Base-by-base conservation (phyloP, 2,113 vertebrate genomes). In the Neotragus pygmaeus region DNA sequence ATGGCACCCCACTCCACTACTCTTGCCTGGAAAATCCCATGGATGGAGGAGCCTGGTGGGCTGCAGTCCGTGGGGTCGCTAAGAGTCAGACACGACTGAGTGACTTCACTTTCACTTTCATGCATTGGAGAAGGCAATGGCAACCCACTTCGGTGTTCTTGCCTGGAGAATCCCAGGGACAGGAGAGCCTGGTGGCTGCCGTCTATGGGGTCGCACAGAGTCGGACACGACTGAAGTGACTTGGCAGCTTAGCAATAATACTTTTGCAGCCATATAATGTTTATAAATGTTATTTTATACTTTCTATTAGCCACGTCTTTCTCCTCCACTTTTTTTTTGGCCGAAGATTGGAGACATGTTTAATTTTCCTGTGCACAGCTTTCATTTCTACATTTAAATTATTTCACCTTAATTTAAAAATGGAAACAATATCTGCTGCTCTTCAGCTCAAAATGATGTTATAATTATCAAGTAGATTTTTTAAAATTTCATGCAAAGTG, bases 351-450 rank as follows among this genome's bases (percentile, higher is more conserved):
- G 70, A 43, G 70, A 75, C 11, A 83, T 86, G 57, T 88, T 91
- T n/a, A 57, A 83, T 89, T 94, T 95, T 83, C 36, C 73, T 33
- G 45, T 3, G 11, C 23, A 60, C 1, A 23, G 47, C 81, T 95
- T 95, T 39, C 27, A 87, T 93, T 93, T 93, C 47, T 97, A 84
- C 64, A 70, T 87, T 88, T 96, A 97, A 96, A 21, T 17, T 91
- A 23, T 85, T 87, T 92, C 5, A 53, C 5, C 13, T 93, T 90
- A 82, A 89, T 95, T 89, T 7, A 90, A 93, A 92, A 97, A 45
- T 91, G 13, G 30, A 33, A 39, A 91, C 83, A 62, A 90, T 43
- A 28, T 43, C n/a, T 82, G 33, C 14, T 91, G 28, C 21, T 82
- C 4, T 55, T 78, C 13, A 55, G 36, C 19, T 83, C 51, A 90